These are phyloP conservation scores for Monochamus saltuarius DNA, from an alignment of 1,140 invertebrate genomes.

Conservation along the genomic window DNA sequence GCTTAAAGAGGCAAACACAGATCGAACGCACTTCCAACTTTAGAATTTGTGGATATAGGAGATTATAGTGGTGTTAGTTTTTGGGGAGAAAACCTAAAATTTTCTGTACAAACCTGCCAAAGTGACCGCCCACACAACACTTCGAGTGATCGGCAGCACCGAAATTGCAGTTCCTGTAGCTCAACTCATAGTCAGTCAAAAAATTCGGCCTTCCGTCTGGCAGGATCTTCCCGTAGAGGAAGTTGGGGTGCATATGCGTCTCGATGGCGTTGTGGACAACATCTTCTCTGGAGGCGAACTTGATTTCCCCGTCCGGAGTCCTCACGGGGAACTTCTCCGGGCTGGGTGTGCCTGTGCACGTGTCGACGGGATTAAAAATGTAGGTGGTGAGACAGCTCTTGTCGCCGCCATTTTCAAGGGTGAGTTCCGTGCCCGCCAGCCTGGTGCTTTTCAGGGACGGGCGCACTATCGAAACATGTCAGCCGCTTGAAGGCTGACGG, in stretches of 20 bases:
- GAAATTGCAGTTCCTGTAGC: constrained; percentile 41
- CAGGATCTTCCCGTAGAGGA: constrained; percentile 42
- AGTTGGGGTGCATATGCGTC: constrained; percentile 43
- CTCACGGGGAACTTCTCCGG: constrained; percentile 39
- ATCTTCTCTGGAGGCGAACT: constrained; percentile 10
- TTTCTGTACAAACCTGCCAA: constrained; percentile 20
- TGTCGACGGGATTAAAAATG: constrained; percentile 50
- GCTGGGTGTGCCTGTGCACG: constrained; percentile 47
- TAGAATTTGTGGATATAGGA: too few relatives aligned
- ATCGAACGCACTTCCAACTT: too few relatives aligned
- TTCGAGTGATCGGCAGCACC: constrained; percentile 38
- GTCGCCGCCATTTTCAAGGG: constrained; percentile 38
- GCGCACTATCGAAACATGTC: not conserved
- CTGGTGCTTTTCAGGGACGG: constrained; percentile 22
- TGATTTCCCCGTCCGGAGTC: constrained; percentile 8
- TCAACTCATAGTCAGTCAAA: constrained; percentile 45
- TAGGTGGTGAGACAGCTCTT: constrained; percentile 50
- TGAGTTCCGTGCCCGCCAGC: constrained; percentile 47
- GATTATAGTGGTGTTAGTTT: too few relatives aligned
- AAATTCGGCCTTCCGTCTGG: constrained; percentile 43
- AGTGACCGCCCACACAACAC: constrained; percentile 44
- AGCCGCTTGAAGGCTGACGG: too few relatives aligned
- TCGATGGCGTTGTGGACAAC: constrained; percentile 16
- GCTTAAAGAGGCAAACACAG: too few relatives aligned
- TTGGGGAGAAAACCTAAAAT: not conserved